phyloP scores from a whole-genome alignment of 2,888 invertebrate genomes.

The Scaptodrosophila latifasciaeformis region DNA sequence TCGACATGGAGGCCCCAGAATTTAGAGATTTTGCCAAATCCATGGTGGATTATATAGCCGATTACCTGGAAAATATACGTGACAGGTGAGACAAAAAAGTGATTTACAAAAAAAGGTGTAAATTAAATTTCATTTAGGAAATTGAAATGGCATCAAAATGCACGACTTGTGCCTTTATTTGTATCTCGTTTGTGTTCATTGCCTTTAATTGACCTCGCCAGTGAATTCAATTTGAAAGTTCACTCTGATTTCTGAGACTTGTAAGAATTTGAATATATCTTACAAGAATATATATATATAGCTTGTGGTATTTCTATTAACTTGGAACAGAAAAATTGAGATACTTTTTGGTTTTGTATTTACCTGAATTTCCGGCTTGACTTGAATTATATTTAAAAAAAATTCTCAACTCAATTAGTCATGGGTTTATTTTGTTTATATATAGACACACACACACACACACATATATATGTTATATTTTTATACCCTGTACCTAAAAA shows the following conservation, averaged over 20 bases:
- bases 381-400: too few relatives aligned
- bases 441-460: too few relatives aligned
- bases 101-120: too few relatives aligned
- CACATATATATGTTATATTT: too few relatives aligned
- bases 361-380: too few relatives aligned
- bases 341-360: too few relatives aligned
- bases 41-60: constrained; percentile 95
- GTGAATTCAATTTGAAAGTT: constrained; percentile 50
- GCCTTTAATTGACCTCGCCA: constrained; percentile 42
- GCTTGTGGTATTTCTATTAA: constrained; percentile 6
- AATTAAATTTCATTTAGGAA: constrained; percentile 27
- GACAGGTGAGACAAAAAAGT: constrained; percentile 91
- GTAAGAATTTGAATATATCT: neutral
- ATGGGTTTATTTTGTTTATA: too few relatives aligned
- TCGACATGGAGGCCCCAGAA: constrained; percentile 85
- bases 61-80: constrained; percentile 94
- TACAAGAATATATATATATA: neutral
- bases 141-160: constrained; percentile 10
- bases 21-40: constrained; percentile 92
- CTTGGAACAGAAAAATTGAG: too few relatives aligned
- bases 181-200: constrained; percentile 35
- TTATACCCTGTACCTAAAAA: too few relatives aligned
- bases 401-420: too few relatives aligned
- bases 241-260: constrained; percentile 34
- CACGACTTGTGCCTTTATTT: neutral